These are phyloP conservation scores for Drosophila seclusa DNA, from an alignment of 2,888 invertebrate species.

Conservation along the genomic window DNA sequence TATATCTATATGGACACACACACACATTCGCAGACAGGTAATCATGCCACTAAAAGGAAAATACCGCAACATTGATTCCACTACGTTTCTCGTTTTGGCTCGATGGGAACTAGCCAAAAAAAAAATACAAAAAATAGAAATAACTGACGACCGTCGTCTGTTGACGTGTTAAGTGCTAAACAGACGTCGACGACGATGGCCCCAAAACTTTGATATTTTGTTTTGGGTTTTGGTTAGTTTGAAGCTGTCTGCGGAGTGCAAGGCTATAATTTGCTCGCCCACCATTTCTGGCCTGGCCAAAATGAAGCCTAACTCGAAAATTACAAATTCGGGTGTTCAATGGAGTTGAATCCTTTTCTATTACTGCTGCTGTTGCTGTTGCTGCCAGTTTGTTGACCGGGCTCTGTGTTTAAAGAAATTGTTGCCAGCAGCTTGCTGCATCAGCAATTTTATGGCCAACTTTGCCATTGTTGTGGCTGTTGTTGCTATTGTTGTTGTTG, in stretches of 20 bases:
- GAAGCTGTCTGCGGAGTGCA: constrained; percentile 1
- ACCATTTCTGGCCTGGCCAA: constrained; percentile 59
- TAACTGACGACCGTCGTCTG: constrained; percentile 51
- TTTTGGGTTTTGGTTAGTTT: constrained; percentile 15
- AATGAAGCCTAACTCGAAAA: constrained; percentile 75
- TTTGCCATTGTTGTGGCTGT: constrained; percentile 6
- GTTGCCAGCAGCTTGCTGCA: constrained; percentile 63
- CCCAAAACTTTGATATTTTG: constrained; percentile 15
- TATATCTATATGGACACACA: constrained; percentile 13
- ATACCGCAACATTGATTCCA: constrained; percentile 55
- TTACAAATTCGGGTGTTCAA: constrained; percentile 79
- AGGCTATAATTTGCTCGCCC: constrained; percentile 70
- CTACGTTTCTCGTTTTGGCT: constrained; percentile 41
- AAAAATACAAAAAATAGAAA: not conserved
- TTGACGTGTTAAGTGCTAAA: constrained; percentile 80
- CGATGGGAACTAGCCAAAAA: constrained; percentile 42
- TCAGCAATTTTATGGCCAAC: constrained; percentile 60
- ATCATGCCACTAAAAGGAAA: constrained; percentile 72
- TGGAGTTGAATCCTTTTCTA: constrained; percentile 72
- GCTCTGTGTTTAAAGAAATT: constrained; percentile 75
- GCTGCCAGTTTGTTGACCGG: constrained; percentile 29
- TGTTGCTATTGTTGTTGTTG: constrained; percentile 15
- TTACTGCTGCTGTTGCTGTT: constrained; percentile 45
- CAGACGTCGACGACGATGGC: constrained; percentile 40
- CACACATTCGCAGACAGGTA: constrained; percentile 39